Conservation (phyloP, 1,140 invertebrate species). For the Zaprionus camerounensis region DNA sequence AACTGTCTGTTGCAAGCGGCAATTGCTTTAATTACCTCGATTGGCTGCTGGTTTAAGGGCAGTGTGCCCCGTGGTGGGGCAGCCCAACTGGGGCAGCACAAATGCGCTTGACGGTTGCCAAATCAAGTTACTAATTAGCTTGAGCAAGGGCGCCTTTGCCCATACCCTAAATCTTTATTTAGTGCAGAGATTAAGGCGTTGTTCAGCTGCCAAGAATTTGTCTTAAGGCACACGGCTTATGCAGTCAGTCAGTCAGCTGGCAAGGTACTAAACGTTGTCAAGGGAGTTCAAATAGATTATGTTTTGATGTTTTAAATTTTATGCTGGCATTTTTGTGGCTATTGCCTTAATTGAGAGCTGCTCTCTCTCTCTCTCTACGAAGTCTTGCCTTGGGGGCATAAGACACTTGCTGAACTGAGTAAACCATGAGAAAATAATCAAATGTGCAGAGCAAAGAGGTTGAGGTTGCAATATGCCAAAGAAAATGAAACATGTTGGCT, state of each 20-base stretch:
- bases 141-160: not conserved
- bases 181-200: not conserved
- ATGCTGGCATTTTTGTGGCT: not conserved
- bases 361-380: not conserved
- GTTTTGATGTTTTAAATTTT: not conserved
- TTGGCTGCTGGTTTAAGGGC: conserved; percentile 3
- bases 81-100: conserved; percentile 6
- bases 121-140: conserved; percentile 23
- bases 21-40: conserved; percentile 36
- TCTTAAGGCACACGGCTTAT: not conserved
- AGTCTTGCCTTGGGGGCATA: too few relatives aligned
- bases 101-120: conserved; percentile 13
- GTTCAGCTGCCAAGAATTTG: not conserved
- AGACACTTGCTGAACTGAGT: too few relatives aligned
- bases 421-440: too few relatives aligned
- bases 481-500: not conserved
- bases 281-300: not conserved
- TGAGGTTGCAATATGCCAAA: not conserved
- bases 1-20: conserved; percentile 12
- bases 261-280: not conserved
- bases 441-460: not conserved
- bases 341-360: not conserved
- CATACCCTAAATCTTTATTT: not conserved
- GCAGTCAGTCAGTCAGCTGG: not conserved
- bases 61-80: not conserved